Evolutionary conservation across 2,113 vertebrate genomes (phyloP).

Genomic region (Pteropus alecto): DNA sequence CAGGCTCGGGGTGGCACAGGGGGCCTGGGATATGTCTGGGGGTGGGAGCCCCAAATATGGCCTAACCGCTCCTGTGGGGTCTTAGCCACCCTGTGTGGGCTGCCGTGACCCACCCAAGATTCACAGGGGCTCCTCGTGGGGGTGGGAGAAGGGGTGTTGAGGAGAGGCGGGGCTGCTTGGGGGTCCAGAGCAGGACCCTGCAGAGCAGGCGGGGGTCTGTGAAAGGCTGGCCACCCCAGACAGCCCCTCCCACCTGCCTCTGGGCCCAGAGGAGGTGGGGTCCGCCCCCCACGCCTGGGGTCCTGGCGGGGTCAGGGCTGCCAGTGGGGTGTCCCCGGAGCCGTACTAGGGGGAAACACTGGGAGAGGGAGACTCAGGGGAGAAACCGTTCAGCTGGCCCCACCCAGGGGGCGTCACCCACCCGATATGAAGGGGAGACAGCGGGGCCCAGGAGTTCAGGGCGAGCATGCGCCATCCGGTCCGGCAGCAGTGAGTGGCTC

Average conservation of each 20-base stretch:
- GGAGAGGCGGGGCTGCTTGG: rapidly evolving
- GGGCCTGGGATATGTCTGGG: neutral
- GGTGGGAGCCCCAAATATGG: rapidly evolving
- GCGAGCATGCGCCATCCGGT: rapidly evolving
- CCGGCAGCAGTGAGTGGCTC: neutral
- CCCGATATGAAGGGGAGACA: rapidly evolving
- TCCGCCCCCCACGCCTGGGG: too few relatives aligned
- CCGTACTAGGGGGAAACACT: too few relatives aligned
- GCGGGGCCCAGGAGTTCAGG: neutral
- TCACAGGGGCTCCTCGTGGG: rapidly evolving
- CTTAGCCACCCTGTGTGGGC: rapidly evolving
- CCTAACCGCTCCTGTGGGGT: rapidly evolving
- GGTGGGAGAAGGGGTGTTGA: neutral
- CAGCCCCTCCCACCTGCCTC: neutral
- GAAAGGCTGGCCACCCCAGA: too few relatives aligned
- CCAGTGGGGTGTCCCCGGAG: too few relatives aligned
- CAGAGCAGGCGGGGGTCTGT: too few relatives aligned
- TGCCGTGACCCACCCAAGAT: rapidly evolving
- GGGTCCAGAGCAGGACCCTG: neutral
- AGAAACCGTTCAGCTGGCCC: too few relatives aligned
- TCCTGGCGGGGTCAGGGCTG: too few relatives aligned
- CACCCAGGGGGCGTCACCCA: rapidly evolving
- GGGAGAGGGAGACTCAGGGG: too few relatives aligned
- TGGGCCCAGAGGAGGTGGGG: too few relatives aligned
- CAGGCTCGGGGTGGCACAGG: rapidly evolving